Evolutionary conservation across 2,888 invertebrate genomes (phyloP), one percentile per base, ranked within the genome.

Genomic region (Parnassius apollo): DNA sequence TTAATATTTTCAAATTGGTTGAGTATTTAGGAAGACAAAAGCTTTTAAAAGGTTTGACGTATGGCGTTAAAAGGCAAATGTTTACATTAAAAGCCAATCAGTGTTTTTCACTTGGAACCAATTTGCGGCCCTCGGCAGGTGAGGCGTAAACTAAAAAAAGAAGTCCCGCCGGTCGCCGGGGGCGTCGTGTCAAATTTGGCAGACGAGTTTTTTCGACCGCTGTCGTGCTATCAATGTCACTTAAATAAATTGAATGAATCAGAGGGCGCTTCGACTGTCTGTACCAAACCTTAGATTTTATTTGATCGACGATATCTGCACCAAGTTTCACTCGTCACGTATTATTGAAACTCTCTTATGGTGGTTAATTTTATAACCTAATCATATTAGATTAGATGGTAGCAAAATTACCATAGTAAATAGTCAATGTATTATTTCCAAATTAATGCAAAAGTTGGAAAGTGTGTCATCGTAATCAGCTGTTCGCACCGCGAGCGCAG

Each of bases 201-300:
- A 85, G 85, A 86, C 84, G 86, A 82, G 80, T 85, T 88, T 91
- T 86, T 91, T 88, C 77, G 79, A 85, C 86, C 86, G 78, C 86
- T 85, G 78, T 76, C 79, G 82, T 82, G 86, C 81, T 88, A 89
- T 91, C 91, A 87, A 88, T 89, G 88, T 91, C 92, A 91, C 91
- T 91, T 91, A 90, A 86, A 85, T 79, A 90, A 88, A 92, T 91
- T 92, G 91, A 91, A 88, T 86, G 85, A 85, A 83, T 85, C 77
- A 77, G 83, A 84, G 86, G 86, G 88, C 77, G 82, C 56, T 62
- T 53, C 62, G 59, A 66, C 64, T 60, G 49, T 64, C 65, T 53
- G 1, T 52, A 45, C 57, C 12, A 13, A 13, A 9, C 35, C 13
- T 4, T 3, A 12, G 7, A 2, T 46, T 57, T 59, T 44, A 35